Evolutionary conservation across 2,888 invertebrate species (phyloP), one percentile per base, ranked within the genome.

Genomic region (Yponomeuta evonymella): DNA sequence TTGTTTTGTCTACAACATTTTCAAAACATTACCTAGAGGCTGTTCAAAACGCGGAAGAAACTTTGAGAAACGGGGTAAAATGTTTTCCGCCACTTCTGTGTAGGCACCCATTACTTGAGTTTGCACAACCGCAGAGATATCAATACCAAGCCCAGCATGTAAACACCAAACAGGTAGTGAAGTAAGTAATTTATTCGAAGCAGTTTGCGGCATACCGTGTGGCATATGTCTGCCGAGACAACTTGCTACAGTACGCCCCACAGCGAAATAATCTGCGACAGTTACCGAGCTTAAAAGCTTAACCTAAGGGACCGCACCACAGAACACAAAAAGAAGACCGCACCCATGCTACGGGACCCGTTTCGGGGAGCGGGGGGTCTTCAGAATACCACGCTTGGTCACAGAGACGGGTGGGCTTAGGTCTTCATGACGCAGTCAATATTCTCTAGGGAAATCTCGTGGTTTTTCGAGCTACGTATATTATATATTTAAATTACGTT

Each of bases 111-210:
- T 58, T 58, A 58, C 51, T 58, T 12, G 15, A 12, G 51, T 58
- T 58, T 58, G 15, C 51, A 58, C 51, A 58, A 58, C 51, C 15
- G 51, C 15, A 58, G 51, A 58, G 65, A 65, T 65, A 65, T 65
- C 12, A 65, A 65, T 65, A 30, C 33, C 30, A 65, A 65, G 65
- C 30, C 65, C 65, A 65, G 33, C 65, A 65, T 43, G 43, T 43
- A 43, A 43, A 65, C 65, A 65, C 33, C 51, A 58, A 58, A 58
- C 51, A 65, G 11, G 65, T 33, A 29, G 65, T 10, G 30, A 65
- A 65, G 29, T 30, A 64, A 64, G 64, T 65, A 65, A 65, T 65
- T 65, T 65, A 65, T 65, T 65, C 29, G 65, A 65, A 30, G 29
- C 65, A 29, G 65, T 29, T 43, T 43, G 43, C 43, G 9, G 43